phyloP scores from a whole-genome alignment of 2,888 invertebrate species.

The Ptychoptera contaminata region DNA sequence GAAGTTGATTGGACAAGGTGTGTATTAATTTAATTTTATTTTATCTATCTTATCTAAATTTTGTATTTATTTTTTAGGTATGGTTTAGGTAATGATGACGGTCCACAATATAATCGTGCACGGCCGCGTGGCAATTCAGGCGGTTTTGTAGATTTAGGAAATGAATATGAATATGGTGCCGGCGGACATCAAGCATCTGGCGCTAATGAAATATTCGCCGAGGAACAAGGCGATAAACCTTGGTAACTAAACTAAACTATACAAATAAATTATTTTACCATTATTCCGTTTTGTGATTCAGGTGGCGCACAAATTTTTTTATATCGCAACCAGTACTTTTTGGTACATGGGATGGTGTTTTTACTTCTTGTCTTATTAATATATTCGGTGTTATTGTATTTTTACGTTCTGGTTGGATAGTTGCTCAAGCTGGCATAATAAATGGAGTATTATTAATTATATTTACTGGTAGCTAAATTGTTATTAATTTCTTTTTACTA shows the following conservation, averaged over 20 bases:
- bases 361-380: conserved; percentile 92
- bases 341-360: conserved; percentile 93
- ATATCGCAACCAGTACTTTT: conserved; percentile 90
- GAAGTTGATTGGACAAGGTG: conserved; percentile 27
- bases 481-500: background rate
- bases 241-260: conserved; percentile 18
- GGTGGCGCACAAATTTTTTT: conserved; percentile 96
- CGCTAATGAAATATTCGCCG: conserved; percentile 80
- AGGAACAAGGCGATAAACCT: conserved; percentile 58
- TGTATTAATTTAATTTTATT: conserved; percentile 9
- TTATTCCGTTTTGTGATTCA: conserved; percentile 23
- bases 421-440: conserved; percentile 74
- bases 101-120: conserved; percentile 32
- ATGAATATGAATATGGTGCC: conserved; percentile 57
- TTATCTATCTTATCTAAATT: background rate
- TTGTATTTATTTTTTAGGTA: conserved; percentile 16
- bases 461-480: conserved; percentile 45
- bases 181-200: conserved; percentile 75
- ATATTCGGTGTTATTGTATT: conserved; percentile 97
- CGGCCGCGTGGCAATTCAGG: conserved; percentile 48
- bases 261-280: background rate
- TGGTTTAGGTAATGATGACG: conserved; percentile 28
- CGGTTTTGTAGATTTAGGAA: conserved; percentile 60
- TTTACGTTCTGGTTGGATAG: conserved; percentile 93
- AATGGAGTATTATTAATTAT: conserved; percentile 67